Conservation (phyloP, 2,888 invertebrate species). For the Hirtodrosophila trivittata region DNA sequence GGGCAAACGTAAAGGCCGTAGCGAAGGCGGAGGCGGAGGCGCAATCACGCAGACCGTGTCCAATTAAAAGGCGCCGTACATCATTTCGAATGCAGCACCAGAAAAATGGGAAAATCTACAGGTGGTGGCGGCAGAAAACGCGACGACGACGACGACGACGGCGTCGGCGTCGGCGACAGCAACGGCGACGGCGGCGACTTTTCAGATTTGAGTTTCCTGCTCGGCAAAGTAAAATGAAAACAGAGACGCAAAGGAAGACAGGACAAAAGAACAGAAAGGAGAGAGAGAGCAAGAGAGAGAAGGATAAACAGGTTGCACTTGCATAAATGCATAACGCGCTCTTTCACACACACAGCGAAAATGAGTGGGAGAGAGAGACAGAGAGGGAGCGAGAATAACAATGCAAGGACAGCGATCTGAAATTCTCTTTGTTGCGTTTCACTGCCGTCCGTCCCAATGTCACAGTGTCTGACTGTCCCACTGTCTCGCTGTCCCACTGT, state of each 20-base stretch:
- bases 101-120: slow-evolving; percentile 67
- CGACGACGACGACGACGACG: slow-evolving; percentile 31
- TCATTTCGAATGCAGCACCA: slow-evolving; percentile 70
- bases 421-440: slow-evolving; percentile 24
- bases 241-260: slow-evolving; percentile 25
- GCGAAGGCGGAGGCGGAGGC: slow-evolving; percentile 26
- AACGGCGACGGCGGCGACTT: slow-evolving; percentile 29
- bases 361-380: slow-evolving; percentile 1
- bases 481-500: slow-evolving; percentile 3
- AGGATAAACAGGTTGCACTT: slow-evolving; percentile 34
- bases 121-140: slow-evolving; percentile 59
- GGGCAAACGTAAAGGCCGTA: slow-evolving; percentile 9
- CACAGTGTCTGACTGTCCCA: slow-evolving; percentile 15
- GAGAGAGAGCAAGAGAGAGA: slow-evolving; percentile 1
- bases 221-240: slow-evolving; percentile 27
- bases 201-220: slow-evolving; percentile 62
- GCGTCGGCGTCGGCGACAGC: slow-evolving; percentile 18
- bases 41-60: slow-evolving; percentile 77
- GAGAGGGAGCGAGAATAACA: background rate
- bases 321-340: slow-evolving; percentile 9
- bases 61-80: slow-evolving; percentile 79
- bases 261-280: slow-evolving; percentile 18
- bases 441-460: slow-evolving; percentile 16
- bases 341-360: slow-evolving; percentile 7
- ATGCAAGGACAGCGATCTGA: slow-evolving; percentile 24